Evolutionary conservation across 2,113 vertebrate genomes (phyloP).

Genomic region (Brachyhypopomus occidentalis): DNA sequence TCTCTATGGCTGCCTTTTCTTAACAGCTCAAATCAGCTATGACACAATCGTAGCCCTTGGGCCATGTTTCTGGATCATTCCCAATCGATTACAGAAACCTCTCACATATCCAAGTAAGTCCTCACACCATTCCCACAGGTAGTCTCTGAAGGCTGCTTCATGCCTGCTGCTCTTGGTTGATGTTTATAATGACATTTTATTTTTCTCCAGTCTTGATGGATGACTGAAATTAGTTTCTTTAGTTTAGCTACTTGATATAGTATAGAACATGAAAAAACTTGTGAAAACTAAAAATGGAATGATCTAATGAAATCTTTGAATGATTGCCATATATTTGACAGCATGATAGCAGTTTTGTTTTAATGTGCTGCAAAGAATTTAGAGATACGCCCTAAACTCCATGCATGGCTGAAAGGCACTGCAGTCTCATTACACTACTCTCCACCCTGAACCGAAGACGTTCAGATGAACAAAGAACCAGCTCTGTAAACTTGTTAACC

Average conservation of each 20-base stretch:
- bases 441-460: constrained; percentile 39
- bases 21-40: constrained; percentile 17
- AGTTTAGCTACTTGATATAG: too few species aligned
- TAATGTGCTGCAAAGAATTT: not conserved
- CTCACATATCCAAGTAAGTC: constrained; percentile 35
- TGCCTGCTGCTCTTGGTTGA: not conserved
- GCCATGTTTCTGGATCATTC: constrained; percentile 32
- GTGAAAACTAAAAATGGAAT: too few species aligned
- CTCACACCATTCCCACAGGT: not conserved
- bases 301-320: not conserved
- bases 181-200: not conserved
- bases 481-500: constrained; percentile 58
- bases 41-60: constrained; percentile 24
- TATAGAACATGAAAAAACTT: too few species aligned
- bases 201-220: not conserved
- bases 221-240: too few species aligned
- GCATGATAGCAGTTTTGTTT: too few species aligned
- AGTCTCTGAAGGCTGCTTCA: not conserved
- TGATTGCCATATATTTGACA: not conserved
- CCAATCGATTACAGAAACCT: constrained; percentile 31
- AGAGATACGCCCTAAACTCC: not conserved
- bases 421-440: not conserved
- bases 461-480: constrained; percentile 62
- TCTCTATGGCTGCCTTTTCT: not conserved
- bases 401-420: not conserved